These are phyloP conservation scores for Rambutsinella grinnellia DNA, from an alignment of 2,888 invertebrate species.

Conservation along the genomic window DNA sequence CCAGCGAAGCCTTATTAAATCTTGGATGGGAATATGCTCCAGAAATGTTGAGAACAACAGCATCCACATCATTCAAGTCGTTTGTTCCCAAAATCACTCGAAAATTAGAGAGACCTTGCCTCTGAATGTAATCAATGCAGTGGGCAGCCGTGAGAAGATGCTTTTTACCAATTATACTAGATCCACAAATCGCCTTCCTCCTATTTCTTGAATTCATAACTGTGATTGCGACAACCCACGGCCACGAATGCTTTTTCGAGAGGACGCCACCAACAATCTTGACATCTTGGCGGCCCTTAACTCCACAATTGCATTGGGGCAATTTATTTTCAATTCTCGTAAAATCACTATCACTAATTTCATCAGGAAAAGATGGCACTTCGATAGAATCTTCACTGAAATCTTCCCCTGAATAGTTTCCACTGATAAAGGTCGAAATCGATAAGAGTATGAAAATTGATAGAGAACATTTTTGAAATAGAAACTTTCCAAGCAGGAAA, in stretches of 20 bases:
- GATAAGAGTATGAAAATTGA: too few relatives aligned
- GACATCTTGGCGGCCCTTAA: conserved; percentile 20
- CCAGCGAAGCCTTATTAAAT: conserved; percentile 16
- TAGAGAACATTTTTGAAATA: too few relatives aligned
- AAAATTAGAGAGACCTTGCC: conserved; percentile 44
- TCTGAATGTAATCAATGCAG: conserved; percentile 46
- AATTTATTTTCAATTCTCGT: background rate
- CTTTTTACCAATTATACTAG: conserved; percentile 47
- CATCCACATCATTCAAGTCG: conserved; percentile 47
- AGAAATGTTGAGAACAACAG: conserved; percentile 20
- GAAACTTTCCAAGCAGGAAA: too few relatives aligned
- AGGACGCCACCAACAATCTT: conserved; percentile 62
- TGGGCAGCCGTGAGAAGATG: conserved; percentile 61
- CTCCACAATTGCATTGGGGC: conserved; percentile 2
- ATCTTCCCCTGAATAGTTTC: too few relatives aligned
- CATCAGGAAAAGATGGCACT: too few relatives aligned
- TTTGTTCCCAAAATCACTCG: conserved; percentile 58
- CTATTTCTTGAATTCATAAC: conserved; percentile 7
- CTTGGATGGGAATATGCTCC: conserved; percentile 42
- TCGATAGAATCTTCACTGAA: too few relatives aligned
- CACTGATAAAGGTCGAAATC: too few relatives aligned
- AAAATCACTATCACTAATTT: too few relatives aligned
- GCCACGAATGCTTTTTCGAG: conserved; percentile 57
- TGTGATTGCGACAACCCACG: conserved; percentile 63
- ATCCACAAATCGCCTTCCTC: conserved; percentile 56